Percentiles rank a stretch among this genome's conserved stretches.
Conservation (phyloP, 2,797 vertebrate species). For the Coreius guichenoti region DNA sequence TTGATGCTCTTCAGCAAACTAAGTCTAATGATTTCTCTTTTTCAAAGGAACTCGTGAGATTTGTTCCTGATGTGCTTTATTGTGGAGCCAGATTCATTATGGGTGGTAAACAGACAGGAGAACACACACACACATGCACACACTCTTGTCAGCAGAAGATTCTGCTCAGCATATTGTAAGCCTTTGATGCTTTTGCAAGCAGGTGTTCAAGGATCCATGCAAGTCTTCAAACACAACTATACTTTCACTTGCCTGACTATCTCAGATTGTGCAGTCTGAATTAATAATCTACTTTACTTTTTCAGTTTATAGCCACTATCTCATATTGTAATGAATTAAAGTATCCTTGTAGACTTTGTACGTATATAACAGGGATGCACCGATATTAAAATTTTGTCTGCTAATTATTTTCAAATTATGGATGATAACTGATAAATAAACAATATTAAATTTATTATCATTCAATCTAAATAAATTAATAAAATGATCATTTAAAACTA, state of each 20-base stretch:
- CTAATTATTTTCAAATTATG: background rate
- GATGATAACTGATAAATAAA: background rate
- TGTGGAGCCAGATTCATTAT: conserved; percentile 61
- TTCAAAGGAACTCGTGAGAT: conserved; percentile 54
- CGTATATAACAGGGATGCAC: background rate
- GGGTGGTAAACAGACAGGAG: conserved; percentile 57
- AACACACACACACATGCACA: conserved; percentile 36
- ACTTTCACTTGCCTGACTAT: conserved; percentile 7
- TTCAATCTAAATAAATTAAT: too few relatives aligned
- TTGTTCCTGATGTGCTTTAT: conserved; percentile 57
- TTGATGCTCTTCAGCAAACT: conserved; percentile 47
- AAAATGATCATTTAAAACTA: too few relatives aligned
- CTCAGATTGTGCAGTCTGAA: background rate
- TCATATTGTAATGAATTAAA: background rate
- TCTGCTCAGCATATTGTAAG: conserved; percentile 49
- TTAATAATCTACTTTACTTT: conserved; percentile 10
- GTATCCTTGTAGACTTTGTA: background rate
- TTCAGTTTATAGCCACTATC: background rate
- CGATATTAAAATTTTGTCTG: background rate
- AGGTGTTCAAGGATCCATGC: conserved; percentile 53
- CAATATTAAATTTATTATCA: background rate
- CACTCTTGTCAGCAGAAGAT: conserved; percentile 48
- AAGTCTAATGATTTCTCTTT: conserved; percentile 58
- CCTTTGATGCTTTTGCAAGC: conserved; percentile 51
- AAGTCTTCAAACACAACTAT: conserved; percentile 19